Evolutionary conservation across 2,113 vertebrate species (phyloP).

Genomic region (Ailuropoda melanoleuca): DNA sequence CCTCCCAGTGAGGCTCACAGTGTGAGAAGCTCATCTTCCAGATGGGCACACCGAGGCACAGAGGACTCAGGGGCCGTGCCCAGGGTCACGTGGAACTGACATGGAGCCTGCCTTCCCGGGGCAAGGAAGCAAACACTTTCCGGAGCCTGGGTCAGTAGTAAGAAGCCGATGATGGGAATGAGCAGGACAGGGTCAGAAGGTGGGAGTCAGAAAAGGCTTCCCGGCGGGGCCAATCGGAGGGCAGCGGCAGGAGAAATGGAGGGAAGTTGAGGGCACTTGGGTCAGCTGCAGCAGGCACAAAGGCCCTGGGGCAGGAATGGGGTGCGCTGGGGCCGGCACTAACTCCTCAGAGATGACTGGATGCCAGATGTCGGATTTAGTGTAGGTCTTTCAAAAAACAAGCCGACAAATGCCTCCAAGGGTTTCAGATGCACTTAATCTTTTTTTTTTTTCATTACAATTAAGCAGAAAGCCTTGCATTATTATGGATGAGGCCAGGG

Average conservation of each 20-base stretch:
- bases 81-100: accelerated
- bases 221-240: accelerated
- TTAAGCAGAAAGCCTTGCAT: conserved; percentile 53
- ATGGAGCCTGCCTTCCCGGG: not conserved
- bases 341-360: not conserved
- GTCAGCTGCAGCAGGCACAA: not conserved
- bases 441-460: conserved; percentile 57
- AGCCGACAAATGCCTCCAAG: not conserved
- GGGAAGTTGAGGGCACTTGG: not conserved
- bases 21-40: not conserved
- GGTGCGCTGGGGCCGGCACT: not conserved
- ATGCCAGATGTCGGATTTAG: not conserved
- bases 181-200: too few species aligned
- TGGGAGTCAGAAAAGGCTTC: not conserved
- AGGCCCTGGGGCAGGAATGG: not conserved
- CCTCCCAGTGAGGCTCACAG: not conserved
- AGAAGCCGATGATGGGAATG: not conserved
- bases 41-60: not conserved
- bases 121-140: not conserved
- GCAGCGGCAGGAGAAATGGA: not conserved
- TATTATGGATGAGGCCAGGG: not conserved
- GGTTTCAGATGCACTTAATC: conserved; percentile 20
- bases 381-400: conserved; percentile 3
- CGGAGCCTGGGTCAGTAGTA: not conserved
- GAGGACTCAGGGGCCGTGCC: too few species aligned